Base-by-base conservation (phyloP, 2,797 vertebrate genomes). In the Propithecus deckenii region DNA sequence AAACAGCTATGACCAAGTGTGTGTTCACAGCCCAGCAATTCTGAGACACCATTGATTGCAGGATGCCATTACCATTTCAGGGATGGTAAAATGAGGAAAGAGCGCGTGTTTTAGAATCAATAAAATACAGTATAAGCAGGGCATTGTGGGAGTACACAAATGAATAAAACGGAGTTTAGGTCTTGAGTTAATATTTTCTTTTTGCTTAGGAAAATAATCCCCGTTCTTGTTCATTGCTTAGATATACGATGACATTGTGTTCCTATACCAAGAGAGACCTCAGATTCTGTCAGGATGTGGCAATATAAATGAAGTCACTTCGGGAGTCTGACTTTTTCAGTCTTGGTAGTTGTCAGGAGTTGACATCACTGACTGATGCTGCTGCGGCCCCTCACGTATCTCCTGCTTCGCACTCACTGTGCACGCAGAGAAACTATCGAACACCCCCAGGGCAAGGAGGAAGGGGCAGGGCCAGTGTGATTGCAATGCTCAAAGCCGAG, bases 231-330 rank as follows among this genome's bases (percentile, higher is more conserved):
- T 46, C 57, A 84, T 83, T 78, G 75, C 48, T 4, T 69, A 48
- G 78, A n/a, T 30, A 35, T 15, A 67, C 50, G 59, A 38, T 85
- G 57, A 65, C 25, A n/a, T 1, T 76, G 57, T 43, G 50, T 52
- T 69, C 63, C 2, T 25, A 2, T 9, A 35, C 30, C 30, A 25
- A 86, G 48, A 78, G 43, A 94, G 78, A 83, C 78, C 69, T 89
- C 57, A 43, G 71, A n/a, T 2, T 52, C 92, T 89, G 80, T 74
- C 57, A 59, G 72, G 50, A 50, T 22, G 32, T 20, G 38, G 41
- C 94, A 86, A 13, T 32, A 9, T 55, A 46, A 93, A 78, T 94
- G 81, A 88, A 95, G 95, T 88, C 80, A 35, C 35, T 28, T 85
- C n/a, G 1, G 61, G 78, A 61, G 38, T 52, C 65, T 75, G 71